Percentiles rank a stretch among this genome's conserved stretches.
phyloP scores from a whole-genome alignment of 1,140 invertebrate species.

The Cotesia typhae region DNA sequence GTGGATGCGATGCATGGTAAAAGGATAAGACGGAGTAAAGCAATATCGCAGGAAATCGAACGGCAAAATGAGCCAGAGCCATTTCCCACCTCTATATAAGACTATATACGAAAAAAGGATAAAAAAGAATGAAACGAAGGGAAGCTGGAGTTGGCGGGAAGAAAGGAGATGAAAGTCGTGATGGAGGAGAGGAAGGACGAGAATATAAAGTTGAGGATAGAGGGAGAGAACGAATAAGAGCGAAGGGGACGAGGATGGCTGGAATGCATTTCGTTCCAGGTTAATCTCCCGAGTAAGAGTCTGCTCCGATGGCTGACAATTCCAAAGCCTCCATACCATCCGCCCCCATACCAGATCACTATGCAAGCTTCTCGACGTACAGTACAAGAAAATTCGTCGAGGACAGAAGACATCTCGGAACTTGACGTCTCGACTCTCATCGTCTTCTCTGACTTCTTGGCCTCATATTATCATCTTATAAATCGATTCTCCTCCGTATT shows the following conservation, averaged over 20 bases:
- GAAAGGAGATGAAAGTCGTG: not conserved
- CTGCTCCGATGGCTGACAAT: constrained; percentile 56
- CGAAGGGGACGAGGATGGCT: constrained; percentile 25
- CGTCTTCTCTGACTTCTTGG: constrained; percentile 38
- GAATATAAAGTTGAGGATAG: not conserved
- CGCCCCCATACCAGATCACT: constrained; percentile 24
- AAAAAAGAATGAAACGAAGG: not conserved
- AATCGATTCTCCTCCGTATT: constrained; percentile 53
- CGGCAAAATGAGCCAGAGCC: constrained; percentile 57
- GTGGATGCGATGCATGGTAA: not conserved
- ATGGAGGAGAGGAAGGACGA: too few species aligned
- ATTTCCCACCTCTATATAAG: not conserved
- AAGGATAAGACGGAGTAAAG: constrained; percentile 34
- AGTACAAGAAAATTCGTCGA: too few species aligned
- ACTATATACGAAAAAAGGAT: constrained; percentile 11
- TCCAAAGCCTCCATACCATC: constrained; percentile 50
- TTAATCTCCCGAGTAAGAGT: constrained; percentile 57
- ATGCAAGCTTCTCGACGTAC: constrained; percentile 32
- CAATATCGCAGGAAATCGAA: constrained; percentile 64
- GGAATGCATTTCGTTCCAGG: constrained; percentile 54
- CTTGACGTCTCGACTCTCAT: constrained; percentile 18
- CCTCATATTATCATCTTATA: constrained; percentile 50
- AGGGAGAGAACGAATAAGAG: not conserved
- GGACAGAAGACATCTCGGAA: too few species aligned
- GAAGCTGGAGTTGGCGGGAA: not conserved